Evolutionary conservation across 2,888 invertebrate species (phyloP), one percentile per base, ranked within the genome.

Genomic region (Sinopyrophorus schimmeli): DNA sequence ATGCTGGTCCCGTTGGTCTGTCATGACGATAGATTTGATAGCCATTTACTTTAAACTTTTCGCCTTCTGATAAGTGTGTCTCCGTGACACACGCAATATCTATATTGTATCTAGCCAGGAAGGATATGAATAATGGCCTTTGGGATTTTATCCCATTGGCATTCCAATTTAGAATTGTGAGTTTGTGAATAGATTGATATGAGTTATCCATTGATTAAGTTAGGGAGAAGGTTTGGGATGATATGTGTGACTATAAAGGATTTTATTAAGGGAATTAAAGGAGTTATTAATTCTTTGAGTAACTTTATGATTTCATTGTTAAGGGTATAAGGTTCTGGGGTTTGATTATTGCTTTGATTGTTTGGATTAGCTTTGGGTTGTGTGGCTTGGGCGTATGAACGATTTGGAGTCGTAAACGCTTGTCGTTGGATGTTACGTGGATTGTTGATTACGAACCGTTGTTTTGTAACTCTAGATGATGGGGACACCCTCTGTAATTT

Each of bases 131-230:
- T 2, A 32, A 18, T 32, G 32, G 9, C 18, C 17, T 32, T 32
- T 32, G 11, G 12, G 32, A 32, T 32, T 32, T 14, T 32, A 27
- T 5, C 4, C 32, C 32, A 32, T 18, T 32, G 7, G 17, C 17
- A 4, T 32, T 32, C 18, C 32, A 32, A 17, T 32, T 32, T 17
- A 32, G 17, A 12, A 32, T 32, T 10, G 34, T 34, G 10, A 20
- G 10, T 1, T 34, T 34, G 7, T 34, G 34, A 1, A 34, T 3
- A 11, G n/a, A 3, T 20, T 34, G 11, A 5, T 11, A 2, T 21
- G 11, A 21, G 10, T 34, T 34, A 34, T 34, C 34, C 34, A 34
- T 34, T 34, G 34, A 41, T 16, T 6, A 41, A 10, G 11, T 31
- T 28, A 12, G 41, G 41, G 6, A 34, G 10, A 14, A 34, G 2